Percentiles rank a stretch among this genome's conserved stretches.
Evolutionary conservation across 2,113 vertebrate genomes (phyloP).

Genomic region (Caracal caracal): DNA sequence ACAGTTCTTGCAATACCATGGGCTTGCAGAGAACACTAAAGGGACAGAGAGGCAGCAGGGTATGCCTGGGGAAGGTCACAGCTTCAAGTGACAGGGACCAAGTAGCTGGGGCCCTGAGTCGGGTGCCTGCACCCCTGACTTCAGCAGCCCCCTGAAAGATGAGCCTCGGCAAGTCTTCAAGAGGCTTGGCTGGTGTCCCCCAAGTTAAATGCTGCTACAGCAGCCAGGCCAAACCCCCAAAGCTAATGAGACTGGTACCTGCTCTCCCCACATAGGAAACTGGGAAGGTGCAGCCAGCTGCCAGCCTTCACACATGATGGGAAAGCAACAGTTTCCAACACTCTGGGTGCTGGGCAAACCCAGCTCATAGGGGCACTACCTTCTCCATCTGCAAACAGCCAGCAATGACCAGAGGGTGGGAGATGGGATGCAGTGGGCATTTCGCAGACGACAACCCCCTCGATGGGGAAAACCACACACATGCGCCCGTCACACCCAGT

Average conservation of each 20-base stretch:
- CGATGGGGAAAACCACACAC: not conserved
- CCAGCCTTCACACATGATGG: not conserved
- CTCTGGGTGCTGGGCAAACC: not conserved
- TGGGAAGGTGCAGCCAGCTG: not conserved
- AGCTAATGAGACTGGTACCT: not conserved
- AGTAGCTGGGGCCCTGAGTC: not conserved
- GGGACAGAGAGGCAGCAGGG: not conserved
- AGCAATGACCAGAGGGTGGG: not conserved
- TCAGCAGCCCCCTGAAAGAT: not conserved
- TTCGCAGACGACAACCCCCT: not conserved
- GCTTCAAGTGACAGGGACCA: not conserved
- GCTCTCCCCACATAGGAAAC: not conserved
- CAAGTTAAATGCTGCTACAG: not conserved
- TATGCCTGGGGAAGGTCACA: not conserved
- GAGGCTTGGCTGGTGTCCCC: not conserved
- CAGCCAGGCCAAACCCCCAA: not conserved
- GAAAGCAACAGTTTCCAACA: not conserved
- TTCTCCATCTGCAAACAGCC: not conserved
- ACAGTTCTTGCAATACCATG: not conserved
- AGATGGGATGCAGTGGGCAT: too few species aligned
- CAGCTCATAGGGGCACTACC: accelerated
- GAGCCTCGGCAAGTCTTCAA: not conserved
- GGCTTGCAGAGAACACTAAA: not conserved
- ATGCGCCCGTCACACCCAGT: not conserved
- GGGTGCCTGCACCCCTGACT: not conserved